Evolutionary conservation across 2,797 vertebrate genomes (phyloP).

Genomic region (Protonibea diacanthus): DNA sequence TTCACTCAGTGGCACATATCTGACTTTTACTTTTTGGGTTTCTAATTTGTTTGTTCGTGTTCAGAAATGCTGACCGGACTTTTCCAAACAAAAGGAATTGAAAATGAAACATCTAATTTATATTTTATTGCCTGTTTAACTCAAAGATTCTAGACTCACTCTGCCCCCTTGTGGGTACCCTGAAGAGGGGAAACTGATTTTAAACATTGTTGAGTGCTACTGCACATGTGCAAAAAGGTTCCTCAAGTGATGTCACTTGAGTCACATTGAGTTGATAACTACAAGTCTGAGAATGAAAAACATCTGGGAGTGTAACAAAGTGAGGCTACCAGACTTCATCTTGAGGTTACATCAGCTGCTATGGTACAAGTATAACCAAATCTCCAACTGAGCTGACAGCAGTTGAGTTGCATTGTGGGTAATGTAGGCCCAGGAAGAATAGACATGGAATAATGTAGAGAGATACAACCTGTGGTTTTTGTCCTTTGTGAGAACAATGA

Average conservation of each 20-base stretch:
- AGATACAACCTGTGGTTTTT: too few species aligned
- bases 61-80: conserved; percentile 14
- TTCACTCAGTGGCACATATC: not conserved
- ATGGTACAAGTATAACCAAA: too few species aligned
- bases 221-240: not conserved
- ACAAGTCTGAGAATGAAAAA: too few species aligned
- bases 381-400: not conserved
- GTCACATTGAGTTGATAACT: not conserved
- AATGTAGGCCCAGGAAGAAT: not conserved
- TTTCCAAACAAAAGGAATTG: conserved; percentile 26
- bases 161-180: conserved; percentile 57
- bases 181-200: not conserved
- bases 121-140: not conserved
- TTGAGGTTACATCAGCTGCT: not conserved
- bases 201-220: not conserved
- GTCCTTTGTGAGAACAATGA: not conserved
- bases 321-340: not conserved
- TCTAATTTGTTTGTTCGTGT: conserved; percentile 1
- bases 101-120: not conserved
- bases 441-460: not conserved
- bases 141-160: conserved; percentile 13
- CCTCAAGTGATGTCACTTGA: not conserved
- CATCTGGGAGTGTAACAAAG: not conserved
- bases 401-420: not conserved
- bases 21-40: not conserved